Base-by-base conservation (phyloP, 2,113 vertebrate genomes). In the Falcunculus frontatus region DNA sequence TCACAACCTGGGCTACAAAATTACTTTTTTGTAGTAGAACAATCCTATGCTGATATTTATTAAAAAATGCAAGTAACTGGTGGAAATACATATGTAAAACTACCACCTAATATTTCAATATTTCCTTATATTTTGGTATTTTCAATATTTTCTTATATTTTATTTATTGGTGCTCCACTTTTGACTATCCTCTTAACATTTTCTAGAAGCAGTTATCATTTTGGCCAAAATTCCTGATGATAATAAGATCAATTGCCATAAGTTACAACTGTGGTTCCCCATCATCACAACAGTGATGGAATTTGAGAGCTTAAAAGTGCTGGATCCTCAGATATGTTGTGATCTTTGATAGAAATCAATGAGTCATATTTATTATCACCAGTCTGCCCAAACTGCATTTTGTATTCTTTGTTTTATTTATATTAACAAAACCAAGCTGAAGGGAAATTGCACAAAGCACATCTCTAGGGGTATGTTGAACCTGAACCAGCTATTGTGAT, bases 11-110 rank as follows among this genome's bases (percentile, higher is more conserved):
- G 1, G 11, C 7, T 29, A 52, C 4, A 57, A 74, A 87, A 70
- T 56, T 55, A 6, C 67, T 72, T 78, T 32, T 18, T 3, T 44
- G 6, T 35, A 32, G 5, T 39, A 33, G 56, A 81, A 44, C 20
- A 82, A 62, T 29, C 2, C 0, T 16, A 56, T 30, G 16, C 11
- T 52, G 14, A 3, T 0, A 2, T 23, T 60, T 74, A 44, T 59
- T 10, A 7, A 44, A 86, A 46, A 9, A 53, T 5, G 0, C 8
- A 16, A 21, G 7, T 42, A 35, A 26, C 11, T 72, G 0, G 0
- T 64, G 11, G 4, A 74, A 90, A 85, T 25, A 15, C 4, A 10
- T 12, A 39, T 1, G 2, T 5, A 57, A 67, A 70, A 59, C 25
- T 77, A 13, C 3, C 46, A 42, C 14, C 16, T 20, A 65, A 72